Evolutionary conservation across 2,888 invertebrate species (phyloP), one percentile per base, ranked within the genome.

Genomic region (Phalangium opilio): DNA sequence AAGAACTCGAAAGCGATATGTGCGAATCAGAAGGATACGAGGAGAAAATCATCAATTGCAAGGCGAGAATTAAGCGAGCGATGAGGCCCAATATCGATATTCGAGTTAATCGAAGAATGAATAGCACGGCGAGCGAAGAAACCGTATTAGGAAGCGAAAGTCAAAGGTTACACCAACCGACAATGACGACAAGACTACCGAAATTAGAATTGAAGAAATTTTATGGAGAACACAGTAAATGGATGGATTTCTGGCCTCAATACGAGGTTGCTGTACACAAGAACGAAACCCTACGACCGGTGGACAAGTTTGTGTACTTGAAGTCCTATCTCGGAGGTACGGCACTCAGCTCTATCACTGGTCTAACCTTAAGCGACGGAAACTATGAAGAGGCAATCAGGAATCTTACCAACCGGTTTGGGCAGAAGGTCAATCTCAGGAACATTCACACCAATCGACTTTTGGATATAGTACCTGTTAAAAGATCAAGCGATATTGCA

Each of bases 211-310:
- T 40, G 33, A 2, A 32, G n/a, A 45, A 32, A 14, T 47, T 47
- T 47, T 1, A 42, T 15, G 42, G 36, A 10, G 36, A 47, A 17
- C 35, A 27, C 32, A 36, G 36, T 36, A 1, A 47, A n/a, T 42
- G 19, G 19, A 21, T 36, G 17, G 41, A 46, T 41, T 46, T 46
- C 35, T 46, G 35, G 35, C 19, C 41, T 41, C 41, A 34, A 15
- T 33, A 35, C 12, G 46, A 46, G 19, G 35, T 46, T n/a, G 34
- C 46, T n/a, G 21, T 46, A 18, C 41, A 46, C 20, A 41, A 41
- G 2, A 33, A 46, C 15, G 19, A 32, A 14, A 7, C 27, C 27
- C 14, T 39, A 10, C 18, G 3, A 7, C 38, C 38, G 18, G 38
- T 27, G 8, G 38, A 45, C 32, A 45, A 46, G 18, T 46, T 46